Evolutionary conservation across 1,140 invertebrate species (phyloP).

Genomic region (Calliopsis andreniformis): DNA sequence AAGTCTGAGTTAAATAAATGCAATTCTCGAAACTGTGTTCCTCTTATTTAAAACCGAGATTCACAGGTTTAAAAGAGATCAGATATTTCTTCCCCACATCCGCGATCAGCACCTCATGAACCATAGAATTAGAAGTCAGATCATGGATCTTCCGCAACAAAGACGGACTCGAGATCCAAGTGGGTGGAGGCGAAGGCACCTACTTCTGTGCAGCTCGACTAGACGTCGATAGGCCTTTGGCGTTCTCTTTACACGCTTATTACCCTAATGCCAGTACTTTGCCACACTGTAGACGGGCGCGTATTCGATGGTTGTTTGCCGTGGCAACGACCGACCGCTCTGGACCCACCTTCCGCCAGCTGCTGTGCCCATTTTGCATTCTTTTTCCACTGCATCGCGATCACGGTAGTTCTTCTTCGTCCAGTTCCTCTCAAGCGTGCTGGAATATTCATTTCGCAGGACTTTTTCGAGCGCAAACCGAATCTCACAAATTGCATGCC

Average conservation of each 20-base stretch:
- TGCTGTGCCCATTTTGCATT: slow-evolving; percentile 10
- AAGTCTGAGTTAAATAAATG: too few species aligned
- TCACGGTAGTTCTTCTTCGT: too few species aligned
- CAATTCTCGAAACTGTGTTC: too few species aligned
- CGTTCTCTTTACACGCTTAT: slow-evolving; percentile 80
- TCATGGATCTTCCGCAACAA: slow-evolving; percentile 34
- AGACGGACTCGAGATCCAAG: slow-evolving; percentile 38
- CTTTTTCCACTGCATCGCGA: background rate
- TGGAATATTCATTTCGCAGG: too few species aligned
- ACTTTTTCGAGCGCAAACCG: slow-evolving; percentile 1
- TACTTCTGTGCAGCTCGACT: slow-evolving; percentile 52
- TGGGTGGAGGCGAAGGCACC: slow-evolving; percentile 66
- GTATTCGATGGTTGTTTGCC: slow-evolving; percentile 75
- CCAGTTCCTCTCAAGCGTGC: too few species aligned
- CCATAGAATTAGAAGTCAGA: slow-evolving; percentile 10
- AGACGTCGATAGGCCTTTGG: slow-evolving; percentile 64
- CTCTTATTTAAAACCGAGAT: too few species aligned
- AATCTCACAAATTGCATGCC: slow-evolving; percentile 17
- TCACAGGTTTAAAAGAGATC: too few species aligned
- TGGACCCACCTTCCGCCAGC: background rate
- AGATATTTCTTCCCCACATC: background rate
- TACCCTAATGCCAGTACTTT: slow-evolving; percentile 81
- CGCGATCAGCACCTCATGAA: background rate
- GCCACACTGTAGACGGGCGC: slow-evolving; percentile 77
- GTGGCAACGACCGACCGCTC: slow-evolving; percentile 70